Conservation (phyloP, 2,113 vertebrate genomes). For the Pomatostomus ruficeps region DNA sequence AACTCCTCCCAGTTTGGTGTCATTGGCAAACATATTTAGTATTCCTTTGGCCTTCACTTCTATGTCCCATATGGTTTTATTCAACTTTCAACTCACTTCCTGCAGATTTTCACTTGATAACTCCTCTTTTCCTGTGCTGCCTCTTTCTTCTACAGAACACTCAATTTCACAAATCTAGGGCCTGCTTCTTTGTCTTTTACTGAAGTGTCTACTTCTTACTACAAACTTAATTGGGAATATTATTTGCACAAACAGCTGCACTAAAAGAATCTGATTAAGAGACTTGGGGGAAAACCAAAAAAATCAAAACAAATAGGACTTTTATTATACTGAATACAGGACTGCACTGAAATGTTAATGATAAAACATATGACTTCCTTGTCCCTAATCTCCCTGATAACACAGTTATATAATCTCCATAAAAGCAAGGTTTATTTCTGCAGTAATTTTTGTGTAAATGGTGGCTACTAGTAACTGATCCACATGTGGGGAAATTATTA, state of each 20-base stretch:
- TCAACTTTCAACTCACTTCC: neutral
- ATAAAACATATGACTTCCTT: neutral
- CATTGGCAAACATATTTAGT: neutral
- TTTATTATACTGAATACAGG: neutral
- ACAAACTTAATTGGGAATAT: neutral
- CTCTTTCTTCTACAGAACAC: neutral
- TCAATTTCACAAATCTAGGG: neutral
- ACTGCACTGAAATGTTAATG: neutral
- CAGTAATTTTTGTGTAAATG: neutral
- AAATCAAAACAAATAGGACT: neutral
- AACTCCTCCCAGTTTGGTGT: neutral
- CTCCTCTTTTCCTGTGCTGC: neutral
- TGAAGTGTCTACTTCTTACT: neutral
- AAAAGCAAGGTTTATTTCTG: neutral
- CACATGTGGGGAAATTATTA: neutral
- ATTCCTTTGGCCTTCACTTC: neutral
- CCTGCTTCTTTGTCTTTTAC: neutral
- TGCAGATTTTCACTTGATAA: neutral
- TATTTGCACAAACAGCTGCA: neutral
- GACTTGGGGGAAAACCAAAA: neutral
- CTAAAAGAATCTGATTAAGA: neutral
- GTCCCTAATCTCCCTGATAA: neutral
- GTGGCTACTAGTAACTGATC: neutral
- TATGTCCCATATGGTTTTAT: neutral
- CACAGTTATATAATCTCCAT: neutral